phyloP scores from a whole-genome alignment of 2,113 vertebrate species.

The Corythornis cristatus region DNA sequence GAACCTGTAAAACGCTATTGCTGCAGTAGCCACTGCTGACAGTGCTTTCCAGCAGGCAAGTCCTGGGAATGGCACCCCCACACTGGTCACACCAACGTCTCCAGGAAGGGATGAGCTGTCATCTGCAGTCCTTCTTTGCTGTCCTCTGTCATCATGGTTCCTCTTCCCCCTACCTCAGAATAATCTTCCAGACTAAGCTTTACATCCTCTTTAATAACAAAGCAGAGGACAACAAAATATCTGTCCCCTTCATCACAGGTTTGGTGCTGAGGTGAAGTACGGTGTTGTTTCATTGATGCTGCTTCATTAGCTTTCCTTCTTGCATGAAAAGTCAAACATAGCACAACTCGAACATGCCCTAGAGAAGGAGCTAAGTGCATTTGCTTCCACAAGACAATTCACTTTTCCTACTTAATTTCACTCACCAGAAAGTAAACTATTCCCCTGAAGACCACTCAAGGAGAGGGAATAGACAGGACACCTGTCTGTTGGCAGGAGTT shows the following conservation, averaged over 20 bases:
- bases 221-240: not conserved
- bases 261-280: not conserved
- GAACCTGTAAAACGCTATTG: not conserved
- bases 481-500: not conserved
- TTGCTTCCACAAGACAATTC: not conserved
- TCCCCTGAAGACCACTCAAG: rapidly evolving
- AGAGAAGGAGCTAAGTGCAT: not conserved
- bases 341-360: not conserved
- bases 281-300: not conserved
- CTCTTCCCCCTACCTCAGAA: not conserved
- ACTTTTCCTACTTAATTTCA: not conserved
- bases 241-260: not conserved
- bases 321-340: not conserved
- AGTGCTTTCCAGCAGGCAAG: not conserved
- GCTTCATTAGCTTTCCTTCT: not conserved
- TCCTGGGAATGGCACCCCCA: not conserved
- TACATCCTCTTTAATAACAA: not conserved
- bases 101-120: not conserved
- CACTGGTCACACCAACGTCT: rapidly evolving
- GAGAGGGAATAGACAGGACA: not conserved
- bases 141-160: rapidly evolving
- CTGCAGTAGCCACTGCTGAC: rapidly evolving
- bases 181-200: not conserved
- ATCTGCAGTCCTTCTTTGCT: not conserved
- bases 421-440: not conserved